Base-by-base conservation (phyloP, 2,113 vertebrate genomes). In the Archilochus colubris region DNA sequence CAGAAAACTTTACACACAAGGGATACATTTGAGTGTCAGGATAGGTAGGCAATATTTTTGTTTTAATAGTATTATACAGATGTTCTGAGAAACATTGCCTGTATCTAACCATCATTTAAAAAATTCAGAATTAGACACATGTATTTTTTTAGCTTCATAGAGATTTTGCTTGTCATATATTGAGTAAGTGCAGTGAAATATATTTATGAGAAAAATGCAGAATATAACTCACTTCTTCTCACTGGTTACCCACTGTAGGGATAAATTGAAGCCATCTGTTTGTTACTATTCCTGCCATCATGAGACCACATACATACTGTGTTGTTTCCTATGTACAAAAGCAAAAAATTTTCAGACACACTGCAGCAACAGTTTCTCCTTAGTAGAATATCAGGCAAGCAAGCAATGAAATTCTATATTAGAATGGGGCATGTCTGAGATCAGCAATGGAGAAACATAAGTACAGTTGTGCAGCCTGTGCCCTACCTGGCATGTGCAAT, bases 221-320 rank as follows among this genome's bases (percentile, higher is more conserved):
- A 93, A 68, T 21, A 76, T 61, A 92, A 89, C 58, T 94, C 58
- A 62, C 64, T 93, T 54, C 79, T 92, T 53, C 82, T 91, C 51
- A 40, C 1, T 17, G 78, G 68, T 80, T 31, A 91, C 40, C 44
- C 82, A 83, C 72, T 86, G 20, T 46, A 85, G 53, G 82, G 75
- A 89, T 95, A 88, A 85, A 94, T 63, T 27, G 94, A 64, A 79
- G 53, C 30, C 61, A 79, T 95, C 81, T 80, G 75, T 82, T 58
- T 63, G 46, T 50, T 82, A 13, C n/a, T 63, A 33, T 86, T 97
- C 76, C 82, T 93, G 88, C 14, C 54, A 54, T 51, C 3, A 3
- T 31, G 85, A 93, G 72, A 93, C 21, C 58, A n/a, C 73, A 77
- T 9, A 44, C 27, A 40, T 68, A 30, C 38, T 51, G 70, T 19